Evolutionary conservation across 37 sponge, comb jelly and placozoan genomes (phyloP).

Genomic region (Haliclona indistincta): DNA sequence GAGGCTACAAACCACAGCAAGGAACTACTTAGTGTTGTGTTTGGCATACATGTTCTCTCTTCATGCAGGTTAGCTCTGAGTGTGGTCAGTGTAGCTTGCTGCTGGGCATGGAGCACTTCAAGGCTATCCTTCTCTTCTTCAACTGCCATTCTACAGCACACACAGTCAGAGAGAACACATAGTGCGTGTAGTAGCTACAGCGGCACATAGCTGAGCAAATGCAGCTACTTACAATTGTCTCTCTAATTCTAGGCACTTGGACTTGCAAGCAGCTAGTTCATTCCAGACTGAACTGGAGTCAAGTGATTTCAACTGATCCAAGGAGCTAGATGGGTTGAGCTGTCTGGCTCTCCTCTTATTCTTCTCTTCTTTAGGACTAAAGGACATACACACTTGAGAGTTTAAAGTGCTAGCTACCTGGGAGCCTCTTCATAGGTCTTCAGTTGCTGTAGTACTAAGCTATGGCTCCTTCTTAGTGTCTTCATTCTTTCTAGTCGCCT

Average conservation of each 20-base stretch:
- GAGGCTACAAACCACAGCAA: too few species aligned
- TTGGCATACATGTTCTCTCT: too few species aligned
- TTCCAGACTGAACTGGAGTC: conserved; percentile 13
- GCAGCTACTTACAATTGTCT: conserved; percentile 14
- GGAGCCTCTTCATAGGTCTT: conserved; percentile 48
- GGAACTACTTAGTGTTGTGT: too few species aligned
- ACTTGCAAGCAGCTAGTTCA: conserved; percentile 15
- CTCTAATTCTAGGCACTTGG: conserved; percentile 13
- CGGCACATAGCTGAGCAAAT: not conserved
- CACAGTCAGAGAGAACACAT: too few species aligned
- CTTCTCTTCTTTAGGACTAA: not conserved
- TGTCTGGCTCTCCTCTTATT: not conserved
- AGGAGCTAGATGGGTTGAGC: not conserved
- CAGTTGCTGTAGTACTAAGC: conserved; percentile 64
- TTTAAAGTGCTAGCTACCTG: not conserved
- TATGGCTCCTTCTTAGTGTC: conserved; percentile 45
- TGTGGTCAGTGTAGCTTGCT: too few species aligned
- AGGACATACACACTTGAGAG: not conserved
- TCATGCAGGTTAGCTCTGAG: too few species aligned
- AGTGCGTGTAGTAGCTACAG: not conserved
- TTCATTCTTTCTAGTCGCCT: conserved; percentile 60
- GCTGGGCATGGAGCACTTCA: too few species aligned
- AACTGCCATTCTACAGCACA: too few species aligned
- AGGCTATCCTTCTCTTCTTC: too few species aligned
- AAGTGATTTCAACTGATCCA: not conserved